phyloP scores from a whole-genome alignment of 1,140 invertebrate species.

The Cyphomyrmex costatus region DNA sequence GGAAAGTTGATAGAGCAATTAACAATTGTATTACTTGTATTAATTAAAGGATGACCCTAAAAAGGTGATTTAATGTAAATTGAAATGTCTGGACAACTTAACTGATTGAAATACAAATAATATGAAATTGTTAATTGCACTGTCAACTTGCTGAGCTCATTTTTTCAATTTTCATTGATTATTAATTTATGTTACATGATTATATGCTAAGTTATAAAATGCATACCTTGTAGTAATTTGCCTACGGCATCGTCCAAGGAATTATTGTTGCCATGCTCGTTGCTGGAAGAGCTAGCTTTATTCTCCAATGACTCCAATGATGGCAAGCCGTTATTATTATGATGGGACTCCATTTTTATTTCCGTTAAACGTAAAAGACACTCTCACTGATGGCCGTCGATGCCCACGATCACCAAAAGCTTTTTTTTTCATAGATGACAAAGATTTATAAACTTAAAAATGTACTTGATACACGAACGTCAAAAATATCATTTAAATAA shows the following conservation, averaged over 20 bases:
- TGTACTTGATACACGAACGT: background rate
- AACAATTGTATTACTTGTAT: too few relatives aligned
- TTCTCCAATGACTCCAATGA: slow-evolving; percentile 76
- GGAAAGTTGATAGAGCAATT: too few relatives aligned
- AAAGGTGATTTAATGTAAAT: too few relatives aligned
- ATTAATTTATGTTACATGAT: background rate
- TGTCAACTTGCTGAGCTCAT: too few relatives aligned
- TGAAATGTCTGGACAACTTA: too few relatives aligned
- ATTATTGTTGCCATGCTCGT: slow-evolving; percentile 73
- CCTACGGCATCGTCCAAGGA: slow-evolving; percentile 85
- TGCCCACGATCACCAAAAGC: background rate
- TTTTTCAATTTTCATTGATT: too few relatives aligned
- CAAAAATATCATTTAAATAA: background rate
- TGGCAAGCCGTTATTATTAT: slow-evolving; percentile 61
- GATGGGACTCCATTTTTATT: slow-evolving; percentile 76
- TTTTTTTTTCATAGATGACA: background rate
- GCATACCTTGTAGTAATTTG: slow-evolving; percentile 84
- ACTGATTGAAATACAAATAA: too few relatives aligned
- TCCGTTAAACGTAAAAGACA: slow-evolving; percentile 10
- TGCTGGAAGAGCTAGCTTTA: slow-evolving; percentile 78
- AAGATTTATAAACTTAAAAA: background rate
- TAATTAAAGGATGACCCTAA: too few relatives aligned
- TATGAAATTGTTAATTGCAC: too few relatives aligned
- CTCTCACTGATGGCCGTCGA: slow-evolving; percentile 11
- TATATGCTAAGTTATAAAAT: background rate